These are phyloP conservation scores for Lasioglossum lativentre DNA, from an alignment of 2,888 invertebrate species.

Conservation along the genomic window DNA sequence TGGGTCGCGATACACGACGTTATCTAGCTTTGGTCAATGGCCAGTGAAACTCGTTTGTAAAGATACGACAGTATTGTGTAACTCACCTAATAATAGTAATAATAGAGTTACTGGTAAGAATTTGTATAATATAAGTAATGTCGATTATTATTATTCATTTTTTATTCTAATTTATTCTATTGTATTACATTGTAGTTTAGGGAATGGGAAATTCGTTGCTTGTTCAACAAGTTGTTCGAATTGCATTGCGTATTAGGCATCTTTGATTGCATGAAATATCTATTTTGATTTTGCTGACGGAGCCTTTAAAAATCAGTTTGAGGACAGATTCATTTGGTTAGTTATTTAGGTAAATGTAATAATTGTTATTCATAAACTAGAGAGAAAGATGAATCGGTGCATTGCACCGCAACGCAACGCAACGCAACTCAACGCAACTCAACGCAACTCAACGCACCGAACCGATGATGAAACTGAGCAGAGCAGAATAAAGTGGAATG, in stretches of 20 bases:
- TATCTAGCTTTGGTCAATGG: constrained; percentile 73
- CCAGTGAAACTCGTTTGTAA: constrained; percentile 63
- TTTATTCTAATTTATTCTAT: constrained; percentile 30
- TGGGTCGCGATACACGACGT: constrained; percentile 66
- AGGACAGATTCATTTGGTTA: background rate
- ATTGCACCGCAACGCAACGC: background rate
- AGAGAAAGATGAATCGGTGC: background rate
- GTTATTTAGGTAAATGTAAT: background rate
- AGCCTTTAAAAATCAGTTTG: background rate
- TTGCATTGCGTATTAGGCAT: background rate
- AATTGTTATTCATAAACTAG: background rate
- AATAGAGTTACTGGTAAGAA: constrained; percentile 39
- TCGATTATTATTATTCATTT: constrained; percentile 33
- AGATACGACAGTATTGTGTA: constrained; percentile 63
- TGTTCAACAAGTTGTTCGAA: background rate
- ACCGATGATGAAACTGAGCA: background rate
- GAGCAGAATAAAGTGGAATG: background rate
- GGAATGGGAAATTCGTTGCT: background rate
- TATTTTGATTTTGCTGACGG: background rate
- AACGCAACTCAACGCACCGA: background rate
- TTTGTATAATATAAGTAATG: constrained; percentile 15
- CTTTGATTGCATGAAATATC: background rate
- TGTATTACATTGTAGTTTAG: background rate
- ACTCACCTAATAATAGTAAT: constrained; percentile 60
- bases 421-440: background rate